Conservation (phyloP, 2,113 vertebrate genomes). For the Protomyctophum bolini region DNA sequence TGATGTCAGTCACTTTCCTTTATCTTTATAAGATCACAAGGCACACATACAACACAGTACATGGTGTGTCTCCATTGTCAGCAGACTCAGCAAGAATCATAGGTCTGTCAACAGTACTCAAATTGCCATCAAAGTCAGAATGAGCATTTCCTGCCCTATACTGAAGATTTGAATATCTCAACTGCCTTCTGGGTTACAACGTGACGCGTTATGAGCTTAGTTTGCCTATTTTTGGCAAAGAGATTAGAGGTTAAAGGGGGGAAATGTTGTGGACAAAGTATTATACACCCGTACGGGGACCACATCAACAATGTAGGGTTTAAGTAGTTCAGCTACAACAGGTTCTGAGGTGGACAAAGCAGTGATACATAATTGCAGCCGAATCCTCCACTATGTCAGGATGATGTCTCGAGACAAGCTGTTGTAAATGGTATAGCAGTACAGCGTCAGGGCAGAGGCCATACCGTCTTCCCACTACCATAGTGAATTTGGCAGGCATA, state of each 20-base stretch:
- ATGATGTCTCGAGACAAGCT: neutral
- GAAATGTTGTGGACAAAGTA: too few species aligned
- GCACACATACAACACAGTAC: neutral
- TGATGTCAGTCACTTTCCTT: conserved; percentile 20
- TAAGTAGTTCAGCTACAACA: conserved; percentile 42
- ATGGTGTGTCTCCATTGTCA: conserved; percentile 7
- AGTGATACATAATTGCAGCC: neutral
- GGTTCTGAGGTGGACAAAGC: conserved; percentile 24
- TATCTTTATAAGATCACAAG: neutral
- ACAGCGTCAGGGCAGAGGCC: too few species aligned
- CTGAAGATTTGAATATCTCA: conserved; percentile 53
- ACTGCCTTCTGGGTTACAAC: conserved; percentile 33
- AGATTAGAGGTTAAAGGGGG: too few species aligned
- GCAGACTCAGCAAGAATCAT: conserved; percentile 7
- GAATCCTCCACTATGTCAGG: neutral
- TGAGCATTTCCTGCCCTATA: too few species aligned
- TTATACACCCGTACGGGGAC: too few species aligned
- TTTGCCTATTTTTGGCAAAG: too few species aligned
- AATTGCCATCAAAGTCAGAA: conserved; percentile 26
- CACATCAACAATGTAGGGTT: too few species aligned
- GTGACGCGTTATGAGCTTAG: too few species aligned
- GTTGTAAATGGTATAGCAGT: neutral
- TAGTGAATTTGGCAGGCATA: too few species aligned
- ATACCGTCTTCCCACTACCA: too few species aligned
- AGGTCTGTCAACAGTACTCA: conserved; percentile 14